A percentile compares a stretch with the other conserved stretches of the same genome.
These are phyloP conservation scores for Actenoides lindsayi DNA, from an alignment of 2,113 vertebrate genomes.

Conservation along the genomic window DNA sequence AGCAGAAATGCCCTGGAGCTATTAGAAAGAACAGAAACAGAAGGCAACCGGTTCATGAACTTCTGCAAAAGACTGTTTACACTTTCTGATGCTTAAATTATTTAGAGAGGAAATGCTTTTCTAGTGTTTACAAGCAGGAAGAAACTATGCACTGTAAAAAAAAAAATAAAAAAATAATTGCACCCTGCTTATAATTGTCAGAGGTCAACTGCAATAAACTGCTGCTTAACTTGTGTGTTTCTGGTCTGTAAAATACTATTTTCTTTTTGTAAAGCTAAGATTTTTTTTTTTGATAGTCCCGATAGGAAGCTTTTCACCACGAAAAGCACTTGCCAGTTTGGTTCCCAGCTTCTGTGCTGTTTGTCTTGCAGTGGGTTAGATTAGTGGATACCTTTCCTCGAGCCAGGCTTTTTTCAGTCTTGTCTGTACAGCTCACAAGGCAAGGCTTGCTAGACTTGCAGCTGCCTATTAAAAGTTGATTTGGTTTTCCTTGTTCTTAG, in stretches of 20 bases:
- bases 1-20: neutral
- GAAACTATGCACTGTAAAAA: neutral
- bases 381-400: neutral
- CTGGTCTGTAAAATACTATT: neutral
- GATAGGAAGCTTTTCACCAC: neutral
- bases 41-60: neutral
- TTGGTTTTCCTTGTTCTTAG: neutral
- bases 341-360: neutral
- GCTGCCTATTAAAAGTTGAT: neutral
- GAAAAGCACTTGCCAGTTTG: neutral
- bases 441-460: neutral
- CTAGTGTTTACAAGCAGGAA: conserved; percentile 4
- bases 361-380: neutral
- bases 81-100: neutral
- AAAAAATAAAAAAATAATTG: neutral
- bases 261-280: neutral
- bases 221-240: neutral
- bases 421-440: neutral
- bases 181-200: neutral
- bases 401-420: neutral
- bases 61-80: neutral
- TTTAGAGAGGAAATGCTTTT: neutral
- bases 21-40: neutral
- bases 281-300: neutral
- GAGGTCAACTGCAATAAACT: neutral